phyloP scores from a whole-genome alignment of 2,888 invertebrate genomes.

The Oscheius sp. region DNA sequence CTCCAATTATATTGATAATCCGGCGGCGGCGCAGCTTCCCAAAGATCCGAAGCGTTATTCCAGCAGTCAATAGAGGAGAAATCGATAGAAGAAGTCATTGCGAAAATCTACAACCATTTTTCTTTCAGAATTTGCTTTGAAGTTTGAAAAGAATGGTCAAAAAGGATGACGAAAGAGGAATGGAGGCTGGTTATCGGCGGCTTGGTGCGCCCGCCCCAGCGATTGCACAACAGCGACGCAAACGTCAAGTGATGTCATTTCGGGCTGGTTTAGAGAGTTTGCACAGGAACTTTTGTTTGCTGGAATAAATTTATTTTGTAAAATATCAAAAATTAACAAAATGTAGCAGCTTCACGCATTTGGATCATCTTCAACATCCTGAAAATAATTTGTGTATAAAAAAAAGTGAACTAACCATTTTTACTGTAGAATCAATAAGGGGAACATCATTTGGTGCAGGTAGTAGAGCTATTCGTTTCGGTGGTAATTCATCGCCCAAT shows the following conservation, averaged over 20 bases:
- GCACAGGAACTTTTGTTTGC: too few relatives aligned
- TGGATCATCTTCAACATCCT: too few relatives aligned
- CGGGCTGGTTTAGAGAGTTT: not conserved
- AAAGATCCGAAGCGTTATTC: not conserved
- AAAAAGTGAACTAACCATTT: too few relatives aligned
- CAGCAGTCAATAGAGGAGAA: not conserved
- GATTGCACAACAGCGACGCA: constrained; percentile 23
- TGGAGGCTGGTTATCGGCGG: not conserved
- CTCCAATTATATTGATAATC: not conserved
- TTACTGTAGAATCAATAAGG: too few relatives aligned
- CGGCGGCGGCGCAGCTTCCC: not conserved
- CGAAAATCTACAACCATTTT: not conserved
- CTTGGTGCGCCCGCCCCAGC: not conserved
- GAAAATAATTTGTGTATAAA: too few relatives aligned
- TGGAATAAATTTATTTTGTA: too few relatives aligned
- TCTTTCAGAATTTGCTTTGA: not conserved
- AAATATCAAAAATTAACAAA: too few relatives aligned
- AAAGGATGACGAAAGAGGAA: not conserved
- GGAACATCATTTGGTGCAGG: too few relatives aligned
- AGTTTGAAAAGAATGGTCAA: not conserved
- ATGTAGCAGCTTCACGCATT: too few relatives aligned
- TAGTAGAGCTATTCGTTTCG: constrained; percentile 39
- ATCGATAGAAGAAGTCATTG: not conserved
- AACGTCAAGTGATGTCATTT: constrained; percentile 16
- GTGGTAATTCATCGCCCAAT: constrained; percentile 42